Evolutionary conservation across 1,140 invertebrate genomes (phyloP).

Genomic region (Brachystomella parvula): DNA sequence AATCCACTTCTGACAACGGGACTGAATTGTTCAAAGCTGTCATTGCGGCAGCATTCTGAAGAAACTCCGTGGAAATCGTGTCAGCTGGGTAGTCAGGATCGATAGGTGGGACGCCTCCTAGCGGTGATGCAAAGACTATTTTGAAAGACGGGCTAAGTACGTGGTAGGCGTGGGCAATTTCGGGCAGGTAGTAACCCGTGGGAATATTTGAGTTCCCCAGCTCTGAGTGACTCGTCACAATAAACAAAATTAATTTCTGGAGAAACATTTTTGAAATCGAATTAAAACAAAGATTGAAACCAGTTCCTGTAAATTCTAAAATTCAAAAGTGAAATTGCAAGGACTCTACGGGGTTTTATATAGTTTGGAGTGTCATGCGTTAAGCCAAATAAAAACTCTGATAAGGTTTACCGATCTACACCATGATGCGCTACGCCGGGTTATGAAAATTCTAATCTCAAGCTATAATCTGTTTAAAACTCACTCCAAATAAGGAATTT

Average conservation of each 20-base stretch:
- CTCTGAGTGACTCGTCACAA: neutral
- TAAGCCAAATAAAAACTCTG: too few species aligned
- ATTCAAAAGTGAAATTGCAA: too few species aligned
- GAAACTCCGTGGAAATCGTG: neutral
- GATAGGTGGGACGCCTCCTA: constrained; percentile 10
- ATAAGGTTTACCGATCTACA: too few species aligned
- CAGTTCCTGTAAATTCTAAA: too few species aligned
- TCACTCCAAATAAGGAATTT: too few species aligned
- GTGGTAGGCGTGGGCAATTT: constrained; percentile 17
- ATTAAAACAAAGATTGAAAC: too few species aligned
- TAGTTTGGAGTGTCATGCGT: too few species aligned
- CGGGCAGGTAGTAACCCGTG: constrained; percentile 12
- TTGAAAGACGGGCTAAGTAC: neutral
- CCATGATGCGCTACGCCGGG: too few species aligned
- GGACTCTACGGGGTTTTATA: too few species aligned
- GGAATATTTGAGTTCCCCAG: neutral
- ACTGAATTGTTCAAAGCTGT: neutral
- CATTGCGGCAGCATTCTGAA: constrained; percentile 6
- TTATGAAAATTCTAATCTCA: too few species aligned
- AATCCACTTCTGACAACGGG: neutral
- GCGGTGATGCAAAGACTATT: constrained; percentile 15
- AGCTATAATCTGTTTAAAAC: too few species aligned
- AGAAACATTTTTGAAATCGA: neutral
- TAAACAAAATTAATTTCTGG: constrained; percentile 8
- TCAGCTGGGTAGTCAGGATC: constrained; percentile 11